Evolutionary conservation across 2,113 vertebrate genomes (phyloP).

Genomic region (Acanthochromis polyacanthus): DNA sequence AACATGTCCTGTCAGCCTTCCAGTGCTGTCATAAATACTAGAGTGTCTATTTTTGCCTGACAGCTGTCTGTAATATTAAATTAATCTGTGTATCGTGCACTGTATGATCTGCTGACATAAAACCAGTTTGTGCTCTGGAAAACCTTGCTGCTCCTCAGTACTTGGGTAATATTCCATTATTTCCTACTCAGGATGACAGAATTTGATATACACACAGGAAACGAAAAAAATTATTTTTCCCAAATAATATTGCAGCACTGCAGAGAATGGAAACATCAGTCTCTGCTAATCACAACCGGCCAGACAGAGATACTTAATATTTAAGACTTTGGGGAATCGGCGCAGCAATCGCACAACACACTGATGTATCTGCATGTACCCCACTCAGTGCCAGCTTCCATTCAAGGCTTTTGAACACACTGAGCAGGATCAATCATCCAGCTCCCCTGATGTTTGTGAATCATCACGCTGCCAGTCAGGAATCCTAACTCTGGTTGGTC

Average conservation of each 20-base stretch:
- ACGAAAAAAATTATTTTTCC: constrained; percentile 5
- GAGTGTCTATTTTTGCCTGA: too few species aligned
- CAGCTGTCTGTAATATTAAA: too few species aligned
- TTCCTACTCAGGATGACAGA: not conserved
- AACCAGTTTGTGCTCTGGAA: too few species aligned
- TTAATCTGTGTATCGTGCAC: too few species aligned
- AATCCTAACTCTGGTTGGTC: constrained; percentile 40
- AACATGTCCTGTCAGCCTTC: too few species aligned
- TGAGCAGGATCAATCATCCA: constrained; percentile 22
- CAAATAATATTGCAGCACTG: constrained; percentile 1
- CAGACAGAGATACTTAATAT: constrained; percentile 28
- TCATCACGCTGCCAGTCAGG: constrained; percentile 66
- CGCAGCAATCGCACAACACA: constrained; percentile 22
- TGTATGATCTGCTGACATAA: too few species aligned
- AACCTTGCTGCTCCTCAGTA: not conserved
- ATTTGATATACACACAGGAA: constrained; percentile 13
- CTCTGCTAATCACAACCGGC: constrained; percentile 30
- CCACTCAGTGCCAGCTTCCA: constrained; percentile 32
- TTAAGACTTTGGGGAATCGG: constrained; percentile 29
- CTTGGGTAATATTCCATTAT: too few species aligned
- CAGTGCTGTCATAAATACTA: too few species aligned
- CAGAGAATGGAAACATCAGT: constrained; percentile 20
- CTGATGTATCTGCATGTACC: constrained; percentile 19
- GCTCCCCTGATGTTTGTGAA: constrained; percentile 58
- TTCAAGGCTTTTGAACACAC: constrained; percentile 13